Evolutionary conservation across 2,797 vertebrate genomes (phyloP).

Genomic region (Lophius americanus): DNA sequence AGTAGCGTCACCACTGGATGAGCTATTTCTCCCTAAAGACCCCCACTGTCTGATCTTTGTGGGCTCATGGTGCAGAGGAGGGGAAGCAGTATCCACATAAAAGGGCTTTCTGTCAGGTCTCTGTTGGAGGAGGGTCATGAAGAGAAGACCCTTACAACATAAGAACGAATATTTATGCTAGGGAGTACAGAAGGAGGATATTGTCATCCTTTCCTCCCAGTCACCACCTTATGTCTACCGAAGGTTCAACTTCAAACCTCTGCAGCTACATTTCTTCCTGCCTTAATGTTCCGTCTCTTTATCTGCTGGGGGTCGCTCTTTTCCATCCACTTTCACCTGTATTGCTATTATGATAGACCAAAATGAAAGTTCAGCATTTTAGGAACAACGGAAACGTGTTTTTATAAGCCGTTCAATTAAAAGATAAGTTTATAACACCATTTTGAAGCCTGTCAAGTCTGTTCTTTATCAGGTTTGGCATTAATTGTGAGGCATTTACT

Average conservation of each 20-base stretch:
- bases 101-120: slow-evolving; percentile 40
- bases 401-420: slow-evolving; percentile 69
- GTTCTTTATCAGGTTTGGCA: slow-evolving; percentile 64
- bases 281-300: slow-evolving; percentile 15
- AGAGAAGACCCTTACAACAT: slow-evolving; percentile 72
- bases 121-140: slow-evolving; percentile 55
- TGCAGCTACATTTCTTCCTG: slow-evolving; percentile 26
- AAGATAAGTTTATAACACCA: slow-evolving; percentile 70
- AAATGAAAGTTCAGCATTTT: slow-evolving; percentile 28
- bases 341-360: not conserved
- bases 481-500: slow-evolving; percentile 66
- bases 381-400: slow-evolving; percentile 35
- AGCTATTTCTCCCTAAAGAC: slow-evolving; percentile 72
- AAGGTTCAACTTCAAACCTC: slow-evolving; percentile 46
- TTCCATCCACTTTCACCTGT: not conserved
- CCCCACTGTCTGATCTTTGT: slow-evolving; percentile 52
- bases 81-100: slow-evolving; percentile 62
- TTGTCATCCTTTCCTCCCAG: slow-evolving; percentile 38
- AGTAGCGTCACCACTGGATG: slow-evolving; percentile 72
- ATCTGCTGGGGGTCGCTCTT: not conserved
- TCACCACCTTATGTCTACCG: slow-evolving; percentile 30
- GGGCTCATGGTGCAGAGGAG: slow-evolving; percentile 44
- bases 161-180: slow-evolving; percentile 74
- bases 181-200: slow-evolving; percentile 60
- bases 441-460: slow-evolving; percentile 53